A percentile compares a stretch with the other conserved stretches of the same genome.
phyloP scores from a whole-genome alignment of 2,797 vertebrate species.

The Knipowitschia caucasica region DNA sequence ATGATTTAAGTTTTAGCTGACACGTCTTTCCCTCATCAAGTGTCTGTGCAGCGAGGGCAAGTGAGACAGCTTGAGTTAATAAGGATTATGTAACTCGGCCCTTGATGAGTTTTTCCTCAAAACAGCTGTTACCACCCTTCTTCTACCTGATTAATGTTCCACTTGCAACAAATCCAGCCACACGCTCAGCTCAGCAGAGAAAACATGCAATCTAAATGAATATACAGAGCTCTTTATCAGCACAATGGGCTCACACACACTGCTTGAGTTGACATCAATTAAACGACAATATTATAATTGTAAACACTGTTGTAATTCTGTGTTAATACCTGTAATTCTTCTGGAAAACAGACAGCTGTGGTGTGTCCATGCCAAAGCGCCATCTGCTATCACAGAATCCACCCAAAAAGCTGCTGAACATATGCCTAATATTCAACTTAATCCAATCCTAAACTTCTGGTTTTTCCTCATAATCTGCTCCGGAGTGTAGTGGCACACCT shows the following conservation, averaged over 20 bases:
- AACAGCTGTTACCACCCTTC: slow-evolving; percentile 69
- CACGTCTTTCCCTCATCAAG: slow-evolving; percentile 55
- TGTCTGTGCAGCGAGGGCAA: slow-evolving; percentile 22
- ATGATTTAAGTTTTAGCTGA: slow-evolving; percentile 22
- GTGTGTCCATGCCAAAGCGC: slow-evolving; percentile 6
- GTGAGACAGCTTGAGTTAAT: slow-evolving; percentile 64
- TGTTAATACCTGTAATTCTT: slow-evolving; percentile 19
- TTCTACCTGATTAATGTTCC: slow-evolving; percentile 68
- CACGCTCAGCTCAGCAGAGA: slow-evolving; percentile 22
- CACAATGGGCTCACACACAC: background rate
- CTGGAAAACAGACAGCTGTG: slow-evolving; percentile 31
- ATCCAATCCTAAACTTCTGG: slow-evolving; percentile 13
- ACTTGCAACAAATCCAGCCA: slow-evolving; percentile 53
- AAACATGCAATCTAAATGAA: slow-evolving; percentile 26
- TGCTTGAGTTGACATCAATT: background rate
- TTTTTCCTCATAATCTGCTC: slow-evolving; percentile 10
- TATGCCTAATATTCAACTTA: slow-evolving; percentile 30
- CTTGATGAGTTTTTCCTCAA: slow-evolving; percentile 78
- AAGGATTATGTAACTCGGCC: slow-evolving; percentile 67
- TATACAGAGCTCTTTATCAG: slow-evolving; percentile 8
- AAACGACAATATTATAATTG: background rate
- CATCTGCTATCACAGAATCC: slow-evolving; percentile 31
- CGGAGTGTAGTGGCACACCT: slow-evolving; percentile 21
- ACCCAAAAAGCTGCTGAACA: slow-evolving; percentile 23
- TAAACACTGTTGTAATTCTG: slow-evolving; percentile 2